Base-by-base conservation (phyloP, 2,888 invertebrate species). In the Stegana nigrithorax region DNA sequence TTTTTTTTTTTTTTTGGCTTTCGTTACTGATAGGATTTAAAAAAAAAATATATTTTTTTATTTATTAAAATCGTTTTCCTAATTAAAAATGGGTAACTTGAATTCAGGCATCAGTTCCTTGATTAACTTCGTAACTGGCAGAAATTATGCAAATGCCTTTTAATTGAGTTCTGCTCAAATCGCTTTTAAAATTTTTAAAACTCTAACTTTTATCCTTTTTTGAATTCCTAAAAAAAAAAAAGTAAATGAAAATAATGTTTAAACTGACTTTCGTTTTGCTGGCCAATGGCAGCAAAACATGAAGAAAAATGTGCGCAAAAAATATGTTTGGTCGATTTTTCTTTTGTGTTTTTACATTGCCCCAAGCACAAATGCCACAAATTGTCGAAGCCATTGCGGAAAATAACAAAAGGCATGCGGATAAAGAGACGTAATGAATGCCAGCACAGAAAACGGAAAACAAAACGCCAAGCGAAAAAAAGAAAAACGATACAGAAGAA, bases 101-200 rank as follows among this genome's bases (percentile, higher is more conserved):
- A n/a, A n/a, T n/a, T n/a, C n/a, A n/a, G n/a, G n/a, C n/a, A n/a
- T n/a, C n/a, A n/a, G n/a, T n/a, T n/a, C n/a, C n/a, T n/a, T n/a
- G n/a, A n/a, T n/a, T n/a, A n/a, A n/a, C n/a, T n/a, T n/a, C n/a
- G n/a, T n/a, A n/a, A n/a, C n/a, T n/a, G n/a, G n/a, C n/a, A n/a
- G n/a, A n/a, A n/a, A n/a, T n/a, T n/a, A n/a, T n/a, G n/a, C n/a
- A 72, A 73, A 75, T 74, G 70, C 74, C 65, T 68, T 67, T 64
- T 66, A 25, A 65, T 64, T 65, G 50, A 66, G 65, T 65, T 59
- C 55, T 45, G 44, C 44, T 53, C 44, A 36, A 32, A 56, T 32
- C 47, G 32, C 45, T 17, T 5, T 39, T 39, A 39, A 39, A 39
- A 17, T 39, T 39, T 39, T 39, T 39, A n/a, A n/a, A 6, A n/a